These are phyloP conservation scores for Yponomeuta sedellus DNA, from an alignment of 2,888 invertebrate species.

Conservation along the genomic window DNA sequence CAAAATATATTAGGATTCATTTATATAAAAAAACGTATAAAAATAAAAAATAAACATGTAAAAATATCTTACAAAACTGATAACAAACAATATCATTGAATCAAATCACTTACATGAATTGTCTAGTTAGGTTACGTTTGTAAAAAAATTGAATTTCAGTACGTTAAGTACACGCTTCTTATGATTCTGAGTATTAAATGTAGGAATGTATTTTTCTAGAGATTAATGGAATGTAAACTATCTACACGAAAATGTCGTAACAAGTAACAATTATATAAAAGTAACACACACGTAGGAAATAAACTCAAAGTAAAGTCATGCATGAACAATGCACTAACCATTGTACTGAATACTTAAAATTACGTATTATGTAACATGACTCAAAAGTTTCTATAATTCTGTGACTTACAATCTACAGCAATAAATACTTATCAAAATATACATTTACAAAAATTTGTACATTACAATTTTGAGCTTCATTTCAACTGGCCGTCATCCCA, in stretches of 20 bases:
- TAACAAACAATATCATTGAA: constrained; percentile 40
- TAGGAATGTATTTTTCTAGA: constrained; percentile 39
- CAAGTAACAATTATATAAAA: constrained; percentile 52
- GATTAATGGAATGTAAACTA: constrained; percentile 43
- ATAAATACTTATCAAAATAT: constrained; percentile 53
- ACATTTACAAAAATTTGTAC: constrained; percentile 48
- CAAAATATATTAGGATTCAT: constrained; percentile 62
- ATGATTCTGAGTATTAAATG: constrained; percentile 32
- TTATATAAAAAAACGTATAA: constrained; percentile 39
- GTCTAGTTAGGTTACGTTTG: background rate
- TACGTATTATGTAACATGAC: constrained; percentile 47
- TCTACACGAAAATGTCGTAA: constrained; percentile 50
- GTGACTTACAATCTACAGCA: constrained; percentile 39
- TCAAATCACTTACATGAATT: background rate
- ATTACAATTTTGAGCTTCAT: constrained; percentile 67
- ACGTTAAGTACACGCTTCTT: background rate
- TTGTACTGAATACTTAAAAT: constrained; percentile 28
- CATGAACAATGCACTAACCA: background rate
- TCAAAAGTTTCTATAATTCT: constrained; percentile 62
- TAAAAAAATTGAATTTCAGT: background rate
- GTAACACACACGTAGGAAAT: constrained; percentile 42
- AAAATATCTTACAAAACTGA: constrained; percentile 62
- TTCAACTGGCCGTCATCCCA: constrained; percentile 67
- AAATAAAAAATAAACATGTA: constrained; percentile 31
- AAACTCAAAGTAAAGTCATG: constrained; percentile 5